Percentiles rank a stretch among this genome's conserved stretches.
phyloP scores from a whole-genome alignment of 2,888 invertebrate species.

The Dolichopus griseipennis region DNA sequence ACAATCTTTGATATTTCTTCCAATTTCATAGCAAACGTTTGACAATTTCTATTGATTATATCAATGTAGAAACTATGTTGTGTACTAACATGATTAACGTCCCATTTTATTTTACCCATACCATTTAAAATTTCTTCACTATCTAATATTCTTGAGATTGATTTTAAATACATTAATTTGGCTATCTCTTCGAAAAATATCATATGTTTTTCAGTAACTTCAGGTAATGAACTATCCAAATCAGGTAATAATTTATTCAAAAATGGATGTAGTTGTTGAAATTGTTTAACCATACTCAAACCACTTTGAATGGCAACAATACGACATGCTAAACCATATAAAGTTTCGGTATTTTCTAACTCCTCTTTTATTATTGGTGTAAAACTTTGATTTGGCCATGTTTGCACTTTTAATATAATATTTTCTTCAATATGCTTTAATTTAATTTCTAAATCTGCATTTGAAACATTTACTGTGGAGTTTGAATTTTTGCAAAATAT shows the following conservation, averaged over 20 bases:
- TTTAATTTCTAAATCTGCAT: constrained; percentile 54
- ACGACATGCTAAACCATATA: constrained; percentile 77
- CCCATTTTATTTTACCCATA: constrained; percentile 94
- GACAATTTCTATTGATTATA: constrained; percentile 53
- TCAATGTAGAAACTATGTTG: constrained; percentile 89
- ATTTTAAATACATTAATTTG: constrained; percentile 78
- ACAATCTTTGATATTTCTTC: constrained; percentile 63
- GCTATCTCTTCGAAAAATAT: constrained; percentile 55
- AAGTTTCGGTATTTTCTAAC: constrained; percentile 48
- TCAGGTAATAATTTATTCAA: constrained; percentile 73
- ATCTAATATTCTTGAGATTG: constrained; percentile 71
- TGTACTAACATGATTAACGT: constrained; percentile 88
- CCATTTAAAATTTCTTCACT: constrained; percentile 63
- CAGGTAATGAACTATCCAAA: constrained; percentile 57
- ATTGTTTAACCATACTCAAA: constrained; percentile 80
- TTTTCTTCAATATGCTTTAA: constrained; percentile 69
- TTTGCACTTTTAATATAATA: constrained; percentile 46
- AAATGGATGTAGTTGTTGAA: constrained; percentile 73
- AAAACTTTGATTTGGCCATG: constrained; percentile 40
- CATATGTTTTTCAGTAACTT: constrained; percentile 51
- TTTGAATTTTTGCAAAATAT: constrained; percentile 59
- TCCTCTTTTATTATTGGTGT: constrained; percentile 20
- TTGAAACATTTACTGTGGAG: constrained; percentile 49
- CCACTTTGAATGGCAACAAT: constrained; percentile 90
- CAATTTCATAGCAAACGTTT: constrained; percentile 68